Conservation (phyloP, 2,797 vertebrate genomes). For the Poecile montanus region DNA sequence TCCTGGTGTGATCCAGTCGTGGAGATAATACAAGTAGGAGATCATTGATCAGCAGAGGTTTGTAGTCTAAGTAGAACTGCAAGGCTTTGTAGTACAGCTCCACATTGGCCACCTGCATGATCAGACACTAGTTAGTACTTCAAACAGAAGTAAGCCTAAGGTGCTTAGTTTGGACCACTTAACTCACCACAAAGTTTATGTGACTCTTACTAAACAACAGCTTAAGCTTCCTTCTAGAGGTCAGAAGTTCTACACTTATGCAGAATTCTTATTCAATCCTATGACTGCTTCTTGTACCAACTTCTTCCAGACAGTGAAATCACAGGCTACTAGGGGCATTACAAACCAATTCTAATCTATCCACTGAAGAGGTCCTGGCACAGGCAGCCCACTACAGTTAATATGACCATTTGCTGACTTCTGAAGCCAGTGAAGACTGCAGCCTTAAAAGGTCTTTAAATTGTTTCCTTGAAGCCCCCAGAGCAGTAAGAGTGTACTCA, state of each 20-base stretch:
- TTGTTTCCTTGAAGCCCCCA: background rate
- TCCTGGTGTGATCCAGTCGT: conserved; percentile 88
- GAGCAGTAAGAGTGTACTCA: background rate
- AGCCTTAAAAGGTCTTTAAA: background rate
- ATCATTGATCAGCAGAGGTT: conserved; percentile 90
- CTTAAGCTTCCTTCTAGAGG: background rate
- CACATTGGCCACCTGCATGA: conserved; percentile 86
- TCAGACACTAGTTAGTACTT: background rate
- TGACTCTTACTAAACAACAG: background rate
- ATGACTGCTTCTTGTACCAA: background rate
- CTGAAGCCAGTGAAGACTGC: background rate
- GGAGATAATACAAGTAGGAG: conserved; percentile 88
- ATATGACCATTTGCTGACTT: background rate
- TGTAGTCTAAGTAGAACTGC: conserved; percentile 90
- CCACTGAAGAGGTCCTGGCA: background rate
- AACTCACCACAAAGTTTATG: background rate
- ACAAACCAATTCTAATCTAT: background rate
- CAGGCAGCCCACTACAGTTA: background rate
- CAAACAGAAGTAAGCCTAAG: background rate
- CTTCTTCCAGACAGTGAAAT: background rate
- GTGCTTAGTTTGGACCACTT: background rate
- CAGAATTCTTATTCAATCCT: background rate
- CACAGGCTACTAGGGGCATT: background rate
- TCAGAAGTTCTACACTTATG: background rate
- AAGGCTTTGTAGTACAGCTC: conserved; percentile 93